These are phyloP conservation scores for Merops nubicus DNA, from an alignment of 2,113 vertebrate species.

Conservation along the genomic window DNA sequence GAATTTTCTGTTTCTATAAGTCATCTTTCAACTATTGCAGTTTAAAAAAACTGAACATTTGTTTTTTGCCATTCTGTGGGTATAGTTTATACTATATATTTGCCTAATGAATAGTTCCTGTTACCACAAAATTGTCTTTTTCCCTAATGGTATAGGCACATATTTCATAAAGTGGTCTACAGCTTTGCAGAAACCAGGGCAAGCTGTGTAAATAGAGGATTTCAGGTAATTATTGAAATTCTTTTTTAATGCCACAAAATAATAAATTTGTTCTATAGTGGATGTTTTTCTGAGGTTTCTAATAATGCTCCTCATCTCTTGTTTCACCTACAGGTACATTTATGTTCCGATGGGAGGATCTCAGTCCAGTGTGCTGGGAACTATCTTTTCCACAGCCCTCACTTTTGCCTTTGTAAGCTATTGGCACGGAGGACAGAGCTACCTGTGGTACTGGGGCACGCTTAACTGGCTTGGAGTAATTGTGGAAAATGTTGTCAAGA, in stretches of 20 bases:
- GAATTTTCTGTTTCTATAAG: no score
- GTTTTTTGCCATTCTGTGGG: background rate
- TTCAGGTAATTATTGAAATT: background rate
- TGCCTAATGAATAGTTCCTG: background rate
- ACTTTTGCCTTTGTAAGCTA: constrained; percentile 92
- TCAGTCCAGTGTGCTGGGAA: constrained; percentile 77
- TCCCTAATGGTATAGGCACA: background rate
- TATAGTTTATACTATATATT: background rate
- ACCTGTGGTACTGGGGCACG: constrained; percentile 89
- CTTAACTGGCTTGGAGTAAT: constrained; percentile 93
- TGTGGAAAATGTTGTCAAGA: constrained; percentile 80
- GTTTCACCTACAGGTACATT: constrained; percentile 85
- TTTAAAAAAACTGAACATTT: background rate
- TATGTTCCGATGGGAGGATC: constrained; percentile 94
- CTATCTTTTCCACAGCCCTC: constrained; percentile 84
- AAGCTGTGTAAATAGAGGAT: background rate
- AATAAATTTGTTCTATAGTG: background rate
- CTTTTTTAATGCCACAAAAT: background rate
- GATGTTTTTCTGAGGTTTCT: background rate
- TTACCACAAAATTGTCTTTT: background rate
- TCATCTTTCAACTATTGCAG: background rate
- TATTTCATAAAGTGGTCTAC: background rate
- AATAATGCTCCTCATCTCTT: background rate
- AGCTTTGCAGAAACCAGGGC: background rate
- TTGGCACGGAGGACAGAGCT: constrained; percentile 93